Percentiles rank a stretch among this genome's conserved stretches.
Evolutionary conservation across 2,113 vertebrate species (phyloP).

Genomic region (Ceyx cyanopectus): DNA sequence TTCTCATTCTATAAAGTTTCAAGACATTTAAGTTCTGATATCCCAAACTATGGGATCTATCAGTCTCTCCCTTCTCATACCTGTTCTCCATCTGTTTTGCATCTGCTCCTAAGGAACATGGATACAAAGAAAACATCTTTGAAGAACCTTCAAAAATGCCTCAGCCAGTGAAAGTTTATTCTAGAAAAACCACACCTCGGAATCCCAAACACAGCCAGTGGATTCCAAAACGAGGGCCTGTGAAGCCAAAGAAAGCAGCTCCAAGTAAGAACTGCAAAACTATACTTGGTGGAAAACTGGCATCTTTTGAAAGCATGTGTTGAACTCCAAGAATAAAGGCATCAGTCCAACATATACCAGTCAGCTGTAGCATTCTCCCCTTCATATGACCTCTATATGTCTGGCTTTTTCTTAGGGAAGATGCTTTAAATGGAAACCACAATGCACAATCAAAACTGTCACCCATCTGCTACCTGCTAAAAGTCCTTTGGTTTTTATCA

Average conservation of each 20-base stretch:
- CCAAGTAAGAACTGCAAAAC: slow-evolving; percentile 81
- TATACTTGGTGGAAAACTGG: slow-evolving; percentile 70
- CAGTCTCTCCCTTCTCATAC: slow-evolving; percentile 31
- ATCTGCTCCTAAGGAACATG: slow-evolving; percentile 82
- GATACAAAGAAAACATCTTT: slow-evolving; percentile 83
- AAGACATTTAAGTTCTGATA: slow-evolving; percentile 30
- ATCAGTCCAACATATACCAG: slow-evolving; percentile 44
- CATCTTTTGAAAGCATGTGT: slow-evolving; percentile 65
- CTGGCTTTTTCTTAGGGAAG: slow-evolving; percentile 56
- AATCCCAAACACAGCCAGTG: slow-evolving; percentile 57
- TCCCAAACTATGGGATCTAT: neutral
- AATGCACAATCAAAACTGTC: neutral
- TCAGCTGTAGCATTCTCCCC: slow-evolving; percentile 48
- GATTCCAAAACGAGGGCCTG: slow-evolving; percentile 69
- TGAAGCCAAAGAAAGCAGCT: slow-evolving; percentile 78
- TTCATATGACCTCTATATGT: slow-evolving; percentile 43
- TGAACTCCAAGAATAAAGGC: slow-evolving; percentile 63
- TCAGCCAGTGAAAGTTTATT: slow-evolving; percentile 74
- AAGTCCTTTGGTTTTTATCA: slow-evolving; percentile 33
- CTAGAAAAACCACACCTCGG: slow-evolving; percentile 72
- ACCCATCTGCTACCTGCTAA: slow-evolving; percentile 29
- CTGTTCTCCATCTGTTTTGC: slow-evolving; percentile 67
- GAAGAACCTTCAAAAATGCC: slow-evolving; percentile 73
- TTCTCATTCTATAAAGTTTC: neutral
- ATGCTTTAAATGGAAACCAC: slow-evolving; percentile 6